Percentiles rank a stretch among this genome's conserved stretches.
Evolutionary conservation across 2,113 vertebrate species (phyloP).

Genomic region (Tupaia chinensis): DNA sequence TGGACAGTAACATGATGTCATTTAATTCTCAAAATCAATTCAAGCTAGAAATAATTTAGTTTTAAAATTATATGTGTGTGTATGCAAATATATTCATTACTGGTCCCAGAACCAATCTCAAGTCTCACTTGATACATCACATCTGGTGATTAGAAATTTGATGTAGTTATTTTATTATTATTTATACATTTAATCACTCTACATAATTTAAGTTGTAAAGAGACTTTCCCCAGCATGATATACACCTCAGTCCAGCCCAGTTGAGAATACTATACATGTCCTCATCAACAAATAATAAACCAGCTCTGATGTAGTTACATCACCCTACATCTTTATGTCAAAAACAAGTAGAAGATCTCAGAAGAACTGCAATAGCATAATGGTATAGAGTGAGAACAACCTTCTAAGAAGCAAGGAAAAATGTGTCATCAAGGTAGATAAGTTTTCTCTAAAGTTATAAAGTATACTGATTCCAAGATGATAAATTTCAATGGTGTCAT

Average conservation of each 20-base stretch:
- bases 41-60: neutral
- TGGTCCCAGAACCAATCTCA: neutral
- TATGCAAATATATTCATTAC: neutral
- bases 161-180: neutral
- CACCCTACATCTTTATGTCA: neutral
- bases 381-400: neutral
- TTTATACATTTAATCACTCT: too few relatives aligned
- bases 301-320: neutral
- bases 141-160: constrained; percentile 23
- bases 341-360: constrained; percentile 48
- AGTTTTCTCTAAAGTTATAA: constrained; percentile 16
- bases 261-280: too few relatives aligned
- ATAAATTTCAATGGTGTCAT: neutral
- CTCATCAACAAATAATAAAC: too few relatives aligned
- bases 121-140: neutral
- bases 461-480: neutral
- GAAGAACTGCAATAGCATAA: neutral
- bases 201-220: too few relatives aligned
- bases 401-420: neutral
- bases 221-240: too few relatives aligned
- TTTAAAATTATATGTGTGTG: neutral
- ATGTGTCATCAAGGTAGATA: neutral
- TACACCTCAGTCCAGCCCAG: too few relatives aligned
- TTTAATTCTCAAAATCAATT: constrained; percentile 36
- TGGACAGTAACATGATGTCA: neutral